Base-by-base conservation (phyloP, 2,113 vertebrate genomes). In the Aix galericulata region DNA sequence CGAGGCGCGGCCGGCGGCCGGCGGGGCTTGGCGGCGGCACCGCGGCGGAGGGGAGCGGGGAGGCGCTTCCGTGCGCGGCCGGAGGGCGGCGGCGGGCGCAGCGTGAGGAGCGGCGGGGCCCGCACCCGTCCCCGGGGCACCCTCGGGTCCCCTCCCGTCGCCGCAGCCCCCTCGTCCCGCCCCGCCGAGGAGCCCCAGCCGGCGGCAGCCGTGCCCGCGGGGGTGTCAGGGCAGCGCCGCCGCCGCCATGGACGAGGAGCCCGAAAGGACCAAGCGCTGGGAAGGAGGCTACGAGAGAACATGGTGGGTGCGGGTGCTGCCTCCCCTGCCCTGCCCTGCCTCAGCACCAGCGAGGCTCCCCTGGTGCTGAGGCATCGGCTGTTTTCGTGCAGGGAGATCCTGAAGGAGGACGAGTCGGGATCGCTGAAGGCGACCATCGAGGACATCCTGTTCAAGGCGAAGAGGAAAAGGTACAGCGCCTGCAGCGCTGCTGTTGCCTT, bases 281-380 rank as follows among this genome's bases (percentile, higher is more conserved):
- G 99, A 99, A 96, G 99, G 99, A n/a, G 99, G 99, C 91, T 99
- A 99, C 86, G 99, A 99, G 92, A 98, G 99, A 91, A 99, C 99
- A 88, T 99, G 99, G 99, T 99, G 59, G 96, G 97, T 31, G 46
- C 52, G 59, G 96, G 97, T 29, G 46, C 52, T 6, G 3, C 13
- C 36, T 42, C 22, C 20, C 25, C 38, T 8, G 32, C 14, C 36
- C 13, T 52, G 13, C 5, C 9, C 38, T 38, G 38, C 36, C 36
- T 36, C 36, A 36, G 36, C 36, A 36, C 36, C 36, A 36, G 36
- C 7, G 7, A 50, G n/a, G 5, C 2, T 5, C 27, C 15, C 7
- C 3, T 3, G 5, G 23, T 22, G 36, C 80, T 32, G 13, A 7
- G 1, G 40, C 78, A 52, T 56, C 1, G 0, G 38, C 26, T 75